A percentile compares a stretch with the other conserved stretches of the same genome.
Evolutionary conservation across 2,797 vertebrate species (phyloP).

Genomic region (Gadopsis marmoratus): DNA sequence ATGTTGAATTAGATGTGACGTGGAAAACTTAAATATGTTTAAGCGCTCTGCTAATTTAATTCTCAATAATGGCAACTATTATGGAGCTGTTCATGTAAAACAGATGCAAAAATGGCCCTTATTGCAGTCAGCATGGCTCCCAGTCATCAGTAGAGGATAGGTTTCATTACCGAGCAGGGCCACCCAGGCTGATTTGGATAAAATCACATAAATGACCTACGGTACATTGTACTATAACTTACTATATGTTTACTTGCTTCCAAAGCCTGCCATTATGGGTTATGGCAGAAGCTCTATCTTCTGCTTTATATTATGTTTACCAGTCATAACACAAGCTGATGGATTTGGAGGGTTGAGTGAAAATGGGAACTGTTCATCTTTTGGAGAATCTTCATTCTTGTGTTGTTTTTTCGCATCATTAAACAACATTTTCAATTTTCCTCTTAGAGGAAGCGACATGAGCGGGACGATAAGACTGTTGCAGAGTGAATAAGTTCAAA

Average conservation of each 20-base stretch:
- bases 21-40: conserved; percentile 29
- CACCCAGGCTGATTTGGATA: conserved; percentile 44
- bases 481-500: background rate
- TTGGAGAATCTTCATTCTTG: background rate
- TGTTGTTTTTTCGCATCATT: background rate
- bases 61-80: conserved; percentile 25
- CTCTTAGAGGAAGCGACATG: background rate
- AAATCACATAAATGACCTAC: background rate
- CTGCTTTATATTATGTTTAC: conserved; percentile 10
- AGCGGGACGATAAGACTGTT: background rate
- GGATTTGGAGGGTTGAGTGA: background rate
- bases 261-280: conserved; percentile 7
- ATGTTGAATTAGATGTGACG: conserved; percentile 5
- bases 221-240: conserved; percentile 3
- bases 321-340: conserved; percentile 13
- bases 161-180: conserved; percentile 33
- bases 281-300: conserved; percentile 17
- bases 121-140: conserved; percentile 39
- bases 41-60: conserved; percentile 31
- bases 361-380: background rate
- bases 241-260: conserved; percentile 18
- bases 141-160: conserved; percentile 34
- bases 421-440: background rate
- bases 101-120: conserved; percentile 36
- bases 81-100: background rate